Base-by-base conservation (phyloP, 2,888 invertebrate species). In the Melieria picta region DNA sequence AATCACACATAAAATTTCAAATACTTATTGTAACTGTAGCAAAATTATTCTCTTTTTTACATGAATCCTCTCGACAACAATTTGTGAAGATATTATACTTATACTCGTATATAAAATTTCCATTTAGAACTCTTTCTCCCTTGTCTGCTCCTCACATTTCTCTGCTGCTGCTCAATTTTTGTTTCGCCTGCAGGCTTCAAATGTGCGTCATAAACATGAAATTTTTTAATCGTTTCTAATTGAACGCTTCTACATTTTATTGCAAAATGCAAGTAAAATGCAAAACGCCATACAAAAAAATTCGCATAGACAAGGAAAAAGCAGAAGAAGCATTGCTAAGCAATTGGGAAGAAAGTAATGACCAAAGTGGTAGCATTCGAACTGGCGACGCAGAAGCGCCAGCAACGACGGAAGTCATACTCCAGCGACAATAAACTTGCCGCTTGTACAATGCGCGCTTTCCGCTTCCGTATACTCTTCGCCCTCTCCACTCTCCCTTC, bases 171-270 rank as follows among this genome's bases (percentile, higher is more conserved):
- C 1, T 52, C 5, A 5, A n/a, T 11, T 13, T 7, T 52, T 52
- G 5, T n/a, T 52, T 52, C 52, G 11, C 13, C 11, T n/a, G 52
- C 52, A 11, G 13, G 42, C 10, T 52, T 11, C 42, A 46, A 55
- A 46, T 42, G 45, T 11, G 45, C 56, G 57, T 45, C 42, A n/a
- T 56, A 64, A 45, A 69, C 45, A 45, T 45, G 58, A 45, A 52
- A 50, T 72, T 68, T 71, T 69, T 65, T 64, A 69, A 72, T 69
- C 72, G 64, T 72, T 74, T 74, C 69, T 74, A 74, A 72, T 72
- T 74, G 72, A 74, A 74, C 73, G 68, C 71, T 73, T 71, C 69
- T 73, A 68, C 68, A 62, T 73, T 71, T 73, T 73, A 73, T 71
- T 65, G 13, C 9, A 52, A 52, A 30, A 57, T 13, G 45, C n/a